Evolutionary conservation across 2,888 invertebrate genomes (phyloP).

Genomic region (Patella ulyssiponensis): DNA sequence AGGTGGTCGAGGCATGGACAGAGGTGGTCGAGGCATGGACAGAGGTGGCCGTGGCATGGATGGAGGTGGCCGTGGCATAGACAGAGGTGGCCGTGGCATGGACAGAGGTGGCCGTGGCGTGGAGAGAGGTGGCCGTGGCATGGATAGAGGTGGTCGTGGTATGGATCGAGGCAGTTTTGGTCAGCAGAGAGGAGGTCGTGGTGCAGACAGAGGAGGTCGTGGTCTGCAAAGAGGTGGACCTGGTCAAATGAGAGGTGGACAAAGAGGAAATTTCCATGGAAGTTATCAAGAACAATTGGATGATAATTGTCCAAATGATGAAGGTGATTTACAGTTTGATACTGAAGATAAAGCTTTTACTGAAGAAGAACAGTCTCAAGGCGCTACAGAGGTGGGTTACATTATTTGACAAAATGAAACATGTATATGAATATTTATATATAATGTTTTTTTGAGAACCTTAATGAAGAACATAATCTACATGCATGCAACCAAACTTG

Average conservation of each 20-base stretch:
- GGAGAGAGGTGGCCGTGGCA: slow-evolving; percentile 17
- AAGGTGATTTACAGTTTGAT: slow-evolving; percentile 9
- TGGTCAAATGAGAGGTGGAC: slow-evolving; percentile 19
- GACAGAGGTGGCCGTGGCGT: slow-evolving; percentile 4
- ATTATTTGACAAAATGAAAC: not conserved
- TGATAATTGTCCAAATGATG: slow-evolving; percentile 17
- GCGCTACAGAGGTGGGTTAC: not conserved
- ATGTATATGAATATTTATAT: too few species aligned
- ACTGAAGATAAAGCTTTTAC: too few species aligned
- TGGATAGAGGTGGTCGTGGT: slow-evolving; percentile 8
- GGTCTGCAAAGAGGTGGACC: slow-evolving; percentile 10
- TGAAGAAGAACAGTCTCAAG: too few species aligned
- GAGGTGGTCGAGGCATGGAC: not conserved
- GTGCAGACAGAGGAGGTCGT: slow-evolving; percentile 4
- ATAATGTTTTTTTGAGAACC: too few species aligned
- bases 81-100: slow-evolving; percentile 19
- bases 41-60: slow-evolving; percentile 20
- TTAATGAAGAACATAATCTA: too few species aligned
- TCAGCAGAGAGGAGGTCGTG: not conserved
- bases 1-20: too few species aligned
- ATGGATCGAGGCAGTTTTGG: not conserved
- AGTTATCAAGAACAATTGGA: slow-evolving; percentile 20
- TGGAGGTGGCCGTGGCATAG: slow-evolving; percentile 10
- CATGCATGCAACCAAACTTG: too few species aligned
- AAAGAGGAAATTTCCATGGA: slow-evolving; percentile 23